phyloP scores from a whole-genome alignment of 2,888 invertebrate species.

The Tipula unca region DNA sequence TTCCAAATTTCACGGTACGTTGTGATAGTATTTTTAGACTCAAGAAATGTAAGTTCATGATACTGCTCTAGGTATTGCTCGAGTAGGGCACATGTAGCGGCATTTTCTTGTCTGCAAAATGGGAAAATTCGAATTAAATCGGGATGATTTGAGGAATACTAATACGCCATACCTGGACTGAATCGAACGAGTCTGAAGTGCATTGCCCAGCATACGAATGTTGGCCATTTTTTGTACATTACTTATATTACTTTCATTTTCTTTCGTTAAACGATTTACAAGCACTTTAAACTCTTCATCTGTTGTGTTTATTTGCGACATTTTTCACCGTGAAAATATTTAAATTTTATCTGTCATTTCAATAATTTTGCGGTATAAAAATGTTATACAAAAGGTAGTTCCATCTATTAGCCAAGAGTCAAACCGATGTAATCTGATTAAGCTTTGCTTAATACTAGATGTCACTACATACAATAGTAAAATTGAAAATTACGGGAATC shows the following conservation, averaged over 20 bases:
- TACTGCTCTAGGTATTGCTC: not conserved
- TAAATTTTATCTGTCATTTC: not conserved
- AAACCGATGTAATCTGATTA: not conserved
- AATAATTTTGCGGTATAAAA: not conserved
- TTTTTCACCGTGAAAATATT: not conserved
- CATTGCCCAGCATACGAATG: not conserved
- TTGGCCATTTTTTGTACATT: not conserved
- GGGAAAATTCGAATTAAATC: not conserved
- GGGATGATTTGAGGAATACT: not conserved
- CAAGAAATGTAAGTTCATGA: not conserved
- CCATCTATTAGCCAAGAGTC: not conserved
- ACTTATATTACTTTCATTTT: not conserved
- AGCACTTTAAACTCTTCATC: not conserved
- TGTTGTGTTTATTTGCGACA: not conserved
- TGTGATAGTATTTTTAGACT: not conserved
- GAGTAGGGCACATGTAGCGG: not conserved
- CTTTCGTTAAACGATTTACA: not conserved
- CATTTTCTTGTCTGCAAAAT: not conserved
- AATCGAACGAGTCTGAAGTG: not conserved
- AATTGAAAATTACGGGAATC: too few relatives aligned
- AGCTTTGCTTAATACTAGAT: not conserved
- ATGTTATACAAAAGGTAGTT: not conserved
- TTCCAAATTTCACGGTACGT: conserved; percentile 3
- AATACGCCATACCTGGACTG: not conserved
- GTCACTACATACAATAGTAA: too few relatives aligned